Base-by-base conservation (phyloP, 2,797 vertebrate species). In the Mallotus villosus region DNA sequence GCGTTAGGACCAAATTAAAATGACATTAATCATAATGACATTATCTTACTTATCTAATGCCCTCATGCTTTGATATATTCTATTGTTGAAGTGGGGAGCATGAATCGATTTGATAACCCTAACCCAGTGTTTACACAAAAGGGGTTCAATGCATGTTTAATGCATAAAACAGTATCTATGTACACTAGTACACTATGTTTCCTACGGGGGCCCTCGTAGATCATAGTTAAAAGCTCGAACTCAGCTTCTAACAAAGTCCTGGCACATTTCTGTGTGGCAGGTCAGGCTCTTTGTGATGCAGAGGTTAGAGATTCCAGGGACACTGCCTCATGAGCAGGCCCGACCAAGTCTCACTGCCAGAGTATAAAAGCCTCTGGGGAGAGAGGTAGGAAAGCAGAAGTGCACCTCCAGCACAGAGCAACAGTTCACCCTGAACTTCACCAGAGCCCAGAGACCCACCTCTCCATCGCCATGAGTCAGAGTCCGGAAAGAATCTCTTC, bases 401-500 rank as follows among this genome's bases (percentile, higher is more conserved):
- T 53, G 22, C 21, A 2, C 29, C 29, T 57, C 64, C 4, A 58
- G 41, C 62, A 59, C 67, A 55, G 62, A 5, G 68, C 5, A 55
- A 16, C 25, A 12, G 34, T 68, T 57, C 29, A 67, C 41, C 41
- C 41, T 46, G 41, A 57, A 72, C 71, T 34, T 22, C 49, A 24
- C 51, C 59, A 12, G 51, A 60, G 58, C 59, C 27, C 24, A 25
- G 58, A 25, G 58, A 67, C 17, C 16, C 5, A 17, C 19, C 17
- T 12, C 9, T 11, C 73, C 70, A 12, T 22, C 70, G 72, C 8
- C 53, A 89, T 83, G 81, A 81, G 77, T 58, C 59, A 64, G 78
- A 88, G 86, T 71, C 80, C 72, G 32, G 84, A 78, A 41, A 80
- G 86, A 59, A 84, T 89, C 60, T 88, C 87, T 0, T 88, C 88